Conservation (phyloP, 2,888 invertebrate genomes). For the Quadroppia sp. region DNA sequence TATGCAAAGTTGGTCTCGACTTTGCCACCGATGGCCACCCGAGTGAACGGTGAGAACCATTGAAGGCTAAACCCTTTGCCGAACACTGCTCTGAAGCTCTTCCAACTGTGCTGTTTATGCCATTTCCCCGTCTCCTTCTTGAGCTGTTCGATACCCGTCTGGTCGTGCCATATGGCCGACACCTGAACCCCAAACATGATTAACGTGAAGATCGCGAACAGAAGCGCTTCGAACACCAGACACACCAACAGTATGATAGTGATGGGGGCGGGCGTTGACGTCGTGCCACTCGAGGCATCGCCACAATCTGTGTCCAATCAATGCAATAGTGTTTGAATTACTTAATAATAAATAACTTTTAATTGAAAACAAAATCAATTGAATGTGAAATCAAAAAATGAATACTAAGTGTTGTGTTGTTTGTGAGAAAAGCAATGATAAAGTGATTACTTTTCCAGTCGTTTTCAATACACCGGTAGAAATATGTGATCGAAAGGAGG, state of each 20-base stretch:
- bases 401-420: conserved; percentile 10
- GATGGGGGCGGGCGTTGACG: conserved; percentile 88
- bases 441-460: conserved; percentile 70
- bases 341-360: background rate
- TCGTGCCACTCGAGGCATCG: conserved; percentile 58
- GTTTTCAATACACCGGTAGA: conserved; percentile 82
- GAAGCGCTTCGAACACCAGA: conserved; percentile 84
- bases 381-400: background rate
- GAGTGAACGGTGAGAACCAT: conserved; percentile 88
- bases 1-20: conserved; percentile 40
- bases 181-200: conserved; percentile 96
- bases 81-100: conserved; percentile 93
- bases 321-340: background rate
- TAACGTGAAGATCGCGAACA: conserved; percentile 95
- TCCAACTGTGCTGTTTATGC: conserved; percentile 87
- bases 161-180: conserved; percentile 96
- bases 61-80: conserved; percentile 82
- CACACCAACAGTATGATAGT: conserved; percentile 88
- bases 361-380: background rate
- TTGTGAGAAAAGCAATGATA: conserved; percentile 25
- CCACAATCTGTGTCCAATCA: conserved; percentile 21
- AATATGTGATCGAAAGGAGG: conserved; percentile 84
- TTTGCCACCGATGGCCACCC: conserved; percentile 32
- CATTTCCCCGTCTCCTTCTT: conserved; percentile 88
- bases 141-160: conserved; percentile 95